phyloP scores from a whole-genome alignment of 2,888 invertebrate genomes.

The Harpagoxenus sublaevis region DNA sequence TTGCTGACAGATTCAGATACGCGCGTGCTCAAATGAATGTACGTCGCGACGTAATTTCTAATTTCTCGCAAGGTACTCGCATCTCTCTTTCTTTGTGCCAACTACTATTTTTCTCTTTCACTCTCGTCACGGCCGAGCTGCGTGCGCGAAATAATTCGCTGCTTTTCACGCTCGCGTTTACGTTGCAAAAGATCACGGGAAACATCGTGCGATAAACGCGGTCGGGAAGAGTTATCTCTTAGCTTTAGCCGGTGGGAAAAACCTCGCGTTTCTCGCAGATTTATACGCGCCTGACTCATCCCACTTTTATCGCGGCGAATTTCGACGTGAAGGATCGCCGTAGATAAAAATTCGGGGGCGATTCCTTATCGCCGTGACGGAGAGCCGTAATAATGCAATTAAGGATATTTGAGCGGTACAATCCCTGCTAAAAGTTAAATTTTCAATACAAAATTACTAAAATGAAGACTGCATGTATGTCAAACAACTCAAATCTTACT shows the following conservation, averaged over 20 bases:
- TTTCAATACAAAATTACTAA: no score
- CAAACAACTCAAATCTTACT: no score
- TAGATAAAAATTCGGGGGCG: neutral
- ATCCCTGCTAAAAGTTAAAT: no score
- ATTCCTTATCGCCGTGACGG: neutral
- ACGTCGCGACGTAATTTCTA: slow-evolving; percentile 43
- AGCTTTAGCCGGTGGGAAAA: slow-evolving; percentile 6
- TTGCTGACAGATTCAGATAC: slow-evolving; percentile 49
- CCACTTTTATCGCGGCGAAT: slow-evolving; percentile 19
- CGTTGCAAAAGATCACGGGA: neutral
- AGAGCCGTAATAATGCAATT: neutral
- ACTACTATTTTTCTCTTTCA: neutral
- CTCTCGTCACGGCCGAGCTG: neutral
- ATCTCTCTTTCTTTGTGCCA: neutral
- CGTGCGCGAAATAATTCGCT: neutral
- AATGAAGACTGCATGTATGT: no score
- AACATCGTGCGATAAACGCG: slow-evolving; percentile 4
- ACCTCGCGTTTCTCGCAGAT: neutral
- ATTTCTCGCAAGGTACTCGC: slow-evolving; percentile 39
- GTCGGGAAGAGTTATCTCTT: slow-evolving; percentile 9
- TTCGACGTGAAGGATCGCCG: neutral
- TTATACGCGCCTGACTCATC: neutral
- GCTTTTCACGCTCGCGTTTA: neutral
- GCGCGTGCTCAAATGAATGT: slow-evolving; percentile 53
- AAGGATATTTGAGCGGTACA: neutral